Evolutionary conservation across 2,113 vertebrate genomes (phyloP).

Genomic region (Symphodus melops): DNA sequence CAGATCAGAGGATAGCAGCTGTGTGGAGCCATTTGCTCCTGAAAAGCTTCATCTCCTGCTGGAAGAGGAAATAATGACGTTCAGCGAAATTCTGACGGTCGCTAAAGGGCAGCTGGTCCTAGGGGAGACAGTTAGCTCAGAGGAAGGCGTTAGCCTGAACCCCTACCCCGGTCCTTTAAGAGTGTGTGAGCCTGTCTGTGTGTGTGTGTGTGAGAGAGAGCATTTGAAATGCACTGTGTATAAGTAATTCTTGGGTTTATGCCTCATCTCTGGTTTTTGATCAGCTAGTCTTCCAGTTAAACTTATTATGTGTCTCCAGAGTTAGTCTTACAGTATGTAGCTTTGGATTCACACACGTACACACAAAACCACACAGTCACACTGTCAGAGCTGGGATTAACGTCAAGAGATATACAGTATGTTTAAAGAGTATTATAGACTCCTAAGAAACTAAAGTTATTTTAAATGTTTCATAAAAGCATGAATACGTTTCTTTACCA

Average conservation of each 20-base stretch:
- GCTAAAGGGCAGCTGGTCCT: conserved; percentile 75
- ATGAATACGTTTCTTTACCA: conserved; percentile 6
- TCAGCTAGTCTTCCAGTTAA: conserved; percentile 16
- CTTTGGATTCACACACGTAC: background rate
- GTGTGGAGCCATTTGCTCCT: conserved; percentile 72
- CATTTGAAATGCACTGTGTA: too few relatives aligned
- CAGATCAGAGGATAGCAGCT: conserved; percentile 74
- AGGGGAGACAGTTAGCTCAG: conserved; percentile 60
- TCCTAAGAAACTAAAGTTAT: background rate
- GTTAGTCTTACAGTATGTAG: background rate
- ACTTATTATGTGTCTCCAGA: background rate
- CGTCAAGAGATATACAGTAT: conserved; percentile 21
- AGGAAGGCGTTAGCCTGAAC: conserved; percentile 68
- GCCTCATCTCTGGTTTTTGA: conserved; percentile 12
- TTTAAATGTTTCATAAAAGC: conserved; percentile 38
- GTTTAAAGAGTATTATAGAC: conserved; percentile 12
- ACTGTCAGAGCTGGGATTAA: conserved; percentile 2
- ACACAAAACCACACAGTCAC: background rate
- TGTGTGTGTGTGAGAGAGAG: conserved; percentile 19
- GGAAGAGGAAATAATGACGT: conserved; percentile 75
- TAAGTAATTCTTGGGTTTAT: background rate
- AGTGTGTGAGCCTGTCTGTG: conserved; percentile 15
- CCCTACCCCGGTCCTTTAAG: conserved; percentile 37
- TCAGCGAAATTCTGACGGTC: conserved; percentile 55
- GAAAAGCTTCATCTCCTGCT: conserved; percentile 61